phyloP scores from a whole-genome alignment of 53 echinoderm and acorn worm species.

The Actinopyga echinites region DNA sequence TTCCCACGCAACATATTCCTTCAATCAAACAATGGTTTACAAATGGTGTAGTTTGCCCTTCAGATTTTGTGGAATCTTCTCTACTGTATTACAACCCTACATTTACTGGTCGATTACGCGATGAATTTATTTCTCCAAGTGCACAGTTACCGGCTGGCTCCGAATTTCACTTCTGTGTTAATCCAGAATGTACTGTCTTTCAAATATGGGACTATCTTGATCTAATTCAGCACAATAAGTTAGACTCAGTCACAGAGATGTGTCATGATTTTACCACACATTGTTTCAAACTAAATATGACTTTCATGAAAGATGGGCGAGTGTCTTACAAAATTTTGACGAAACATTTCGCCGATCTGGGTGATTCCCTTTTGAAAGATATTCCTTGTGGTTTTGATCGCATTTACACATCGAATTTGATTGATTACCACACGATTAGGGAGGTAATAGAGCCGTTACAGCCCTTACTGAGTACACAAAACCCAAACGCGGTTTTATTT shows the following conservation, averaged over 20 bases:
- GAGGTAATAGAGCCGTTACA: not conserved
- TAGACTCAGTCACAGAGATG: not conserved
- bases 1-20: not conserved
- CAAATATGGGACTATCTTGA: constrained; percentile 15
- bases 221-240: not conserved
- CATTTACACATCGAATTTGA: constrained; percentile 17
- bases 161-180: not conserved
- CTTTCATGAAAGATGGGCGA: not conserved
- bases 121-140: not conserved
- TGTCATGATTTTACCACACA: constrained; percentile 8
- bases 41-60: not conserved
- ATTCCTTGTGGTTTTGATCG: not conserved
- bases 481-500: constrained; percentile 1
- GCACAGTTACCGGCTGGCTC: not conserved
- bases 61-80: too few relatives aligned
- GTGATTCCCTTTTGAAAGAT: not conserved
- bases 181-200: not conserved
- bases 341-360: not conserved
- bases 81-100: constrained; percentile 13
- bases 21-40: constrained; percentile 5
- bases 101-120: not conserved
- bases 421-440: not conserved
- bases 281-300: not conserved
- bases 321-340: not conserved
- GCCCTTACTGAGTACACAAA: constrained; percentile 13